Base-by-base conservation (phyloP, 2,113 vertebrate genomes). In the Mionectes macconnelli region DNA sequence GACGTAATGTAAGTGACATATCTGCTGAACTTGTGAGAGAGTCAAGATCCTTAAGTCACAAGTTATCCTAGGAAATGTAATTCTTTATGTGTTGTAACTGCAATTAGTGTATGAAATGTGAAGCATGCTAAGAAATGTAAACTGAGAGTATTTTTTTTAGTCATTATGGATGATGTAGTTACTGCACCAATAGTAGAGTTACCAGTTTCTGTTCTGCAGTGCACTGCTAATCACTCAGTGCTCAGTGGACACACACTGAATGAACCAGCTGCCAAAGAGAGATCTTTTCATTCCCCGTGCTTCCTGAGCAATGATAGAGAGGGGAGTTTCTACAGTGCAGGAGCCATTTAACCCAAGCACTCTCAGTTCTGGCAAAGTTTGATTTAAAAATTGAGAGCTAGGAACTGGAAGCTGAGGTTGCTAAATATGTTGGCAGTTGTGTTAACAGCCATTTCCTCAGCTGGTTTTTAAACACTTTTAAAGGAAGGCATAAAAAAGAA, bases 261-360 rank as follows among this genome's bases (percentile, higher is more conserved):
- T 0, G 9, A 85, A 76, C 81, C 84, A 95, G 63, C 53, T 94
- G 81, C 82, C 87, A 94, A 53, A 73, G 87, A 87, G 91, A 89
- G 31, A n/a, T 24, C 57, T 93, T 89, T 94, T n/a, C 49, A 60
- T 87, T 35, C 84, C 74, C 67, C 33, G 40, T 83, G 87, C 75
- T 96, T 90, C 57, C 75, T 73, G 63, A 85, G 78, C 78, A 91
- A 67, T 44, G 42, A 59, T 47, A 73, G 53, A 69, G 69, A 59
- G 24, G 80, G 47, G 73, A 96, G 24, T 68, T 88, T 77, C 82
- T 96, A 27, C 49, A 73, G 23, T 83, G 70, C 25, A 69, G 84
- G 62, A 94, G 37, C 67, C 87, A 50, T 94, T 96, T 96, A 94
- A 91, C 57, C 81, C 74, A 80, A 89, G 42, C 70, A 69, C 74